Conservation (phyloP, 2,888 invertebrate species). For the Limnephilus lunatus region DNA sequence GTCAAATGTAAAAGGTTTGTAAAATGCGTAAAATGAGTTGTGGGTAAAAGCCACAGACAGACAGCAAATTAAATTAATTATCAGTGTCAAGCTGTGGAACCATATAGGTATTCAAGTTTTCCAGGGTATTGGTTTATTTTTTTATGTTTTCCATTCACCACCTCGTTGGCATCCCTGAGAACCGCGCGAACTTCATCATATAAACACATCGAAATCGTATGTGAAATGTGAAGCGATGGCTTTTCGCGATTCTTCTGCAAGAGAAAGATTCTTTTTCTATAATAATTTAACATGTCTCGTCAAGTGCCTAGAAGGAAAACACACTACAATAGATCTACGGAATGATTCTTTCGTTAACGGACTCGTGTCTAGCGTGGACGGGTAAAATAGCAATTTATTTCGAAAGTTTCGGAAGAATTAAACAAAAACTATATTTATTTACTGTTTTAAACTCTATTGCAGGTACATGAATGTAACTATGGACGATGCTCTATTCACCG, state of each 20-base stretch:
- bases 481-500: slow-evolving; percentile 80
- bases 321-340: slow-evolving; percentile 81
- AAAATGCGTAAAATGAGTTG: too few relatives aligned
- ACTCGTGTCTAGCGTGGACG: slow-evolving; percentile 79
- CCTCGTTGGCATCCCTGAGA: neutral
- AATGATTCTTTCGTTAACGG: slow-evolving; percentile 83
- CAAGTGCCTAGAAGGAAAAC: slow-evolving; percentile 79
- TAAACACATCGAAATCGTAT: neutral
- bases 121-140: too few relatives aligned
- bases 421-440: neutral
- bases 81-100: neutral
- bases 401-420: slow-evolving; percentile 40
- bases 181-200: neutral
- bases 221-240: neutral
- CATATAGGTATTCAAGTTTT: neutral
- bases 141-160: neutral
- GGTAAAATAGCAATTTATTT: slow-evolving; percentile 72
- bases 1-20: too few relatives aligned
- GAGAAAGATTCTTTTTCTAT: slow-evolving; percentile 73
- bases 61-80: neutral
- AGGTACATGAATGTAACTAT: slow-evolving; percentile 81
- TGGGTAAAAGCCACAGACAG: too few relatives aligned
- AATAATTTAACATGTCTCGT: slow-evolving; percentile 81
- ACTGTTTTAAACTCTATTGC: slow-evolving; percentile 16
- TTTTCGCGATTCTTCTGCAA: neutral